phyloP scores from a whole-genome alignment of 2,888 invertebrate species.

The Sicus ferrugineus region DNA sequence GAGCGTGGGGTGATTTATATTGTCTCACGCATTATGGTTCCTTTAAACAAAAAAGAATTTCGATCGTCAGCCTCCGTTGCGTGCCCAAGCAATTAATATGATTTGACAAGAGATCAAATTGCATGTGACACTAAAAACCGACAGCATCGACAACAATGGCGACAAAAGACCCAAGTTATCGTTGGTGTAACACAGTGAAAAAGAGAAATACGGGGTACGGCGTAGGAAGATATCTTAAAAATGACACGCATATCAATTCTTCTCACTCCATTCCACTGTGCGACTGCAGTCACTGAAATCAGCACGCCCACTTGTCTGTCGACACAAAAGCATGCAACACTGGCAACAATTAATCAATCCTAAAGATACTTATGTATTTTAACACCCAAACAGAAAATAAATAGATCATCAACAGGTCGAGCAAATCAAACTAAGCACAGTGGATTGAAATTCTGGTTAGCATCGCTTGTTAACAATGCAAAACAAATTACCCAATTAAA shows the following conservation, averaged over 20 bases:
- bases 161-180: neutral
- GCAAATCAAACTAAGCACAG: neutral
- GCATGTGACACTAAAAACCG: constrained; percentile 18
- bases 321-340: neutral
- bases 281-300: neutral
- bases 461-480: too few relatives aligned
- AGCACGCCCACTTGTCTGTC: constrained; percentile 15
- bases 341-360: constrained; percentile 24
- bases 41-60: neutral
- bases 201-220: neutral
- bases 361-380: constrained; percentile 23
- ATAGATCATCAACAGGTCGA: neutral
- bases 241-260: neutral
- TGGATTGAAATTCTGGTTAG: too few relatives aligned
- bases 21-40: neutral
- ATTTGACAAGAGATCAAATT: constrained; percentile 12
- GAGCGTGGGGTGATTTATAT: neutral
- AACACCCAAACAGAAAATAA: constrained; percentile 24
- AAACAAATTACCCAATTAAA: too few relatives aligned
- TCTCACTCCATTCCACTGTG: neutral
- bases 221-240: neutral
- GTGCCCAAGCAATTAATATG: constrained; percentile 3
- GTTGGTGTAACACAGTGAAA: constrained; percentile 7
- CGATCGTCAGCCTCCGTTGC: neutral
- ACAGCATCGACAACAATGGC: neutral